Evolutionary conservation across 2,797 vertebrate species (phyloP).

Genomic region (Karalla daura): DNA sequence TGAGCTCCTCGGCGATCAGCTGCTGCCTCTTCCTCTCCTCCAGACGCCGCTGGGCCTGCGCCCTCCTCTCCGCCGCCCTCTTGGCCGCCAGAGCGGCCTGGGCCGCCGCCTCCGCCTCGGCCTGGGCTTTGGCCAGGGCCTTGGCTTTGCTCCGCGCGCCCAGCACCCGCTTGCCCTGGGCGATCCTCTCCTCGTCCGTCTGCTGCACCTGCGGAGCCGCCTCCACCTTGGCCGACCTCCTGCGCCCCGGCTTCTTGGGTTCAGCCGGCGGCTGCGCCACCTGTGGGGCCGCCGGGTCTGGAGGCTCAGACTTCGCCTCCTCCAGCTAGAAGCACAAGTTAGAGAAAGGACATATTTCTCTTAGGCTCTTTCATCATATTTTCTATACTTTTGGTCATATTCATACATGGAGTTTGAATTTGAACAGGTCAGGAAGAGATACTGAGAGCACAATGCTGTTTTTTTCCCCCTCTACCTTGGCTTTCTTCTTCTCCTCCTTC

Average conservation of each 20-base stretch:
- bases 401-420: no score
- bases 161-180: conserved; percentile 78
- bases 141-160: conserved; percentile 86
- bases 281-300: conserved; percentile 46
- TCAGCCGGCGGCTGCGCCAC: conserved; percentile 47
- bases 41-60: conserved; percentile 87
- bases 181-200: conserved; percentile 79
- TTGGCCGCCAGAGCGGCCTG: conserved; percentile 86
- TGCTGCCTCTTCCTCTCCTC: conserved; percentile 93
- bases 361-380: no score
- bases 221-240: conserved; percentile 68
- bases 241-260: conserved; percentile 79
- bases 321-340: conserved; percentile 66
- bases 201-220: conserved; percentile 69
- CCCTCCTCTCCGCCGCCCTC: conserved; percentile 85
- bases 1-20: conserved; percentile 93
- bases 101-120: conserved; percentile 86
- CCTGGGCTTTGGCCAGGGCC: conserved; percentile 86
- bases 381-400: no score
- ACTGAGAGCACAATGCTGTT: background rate
- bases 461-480: conserved; percentile 82
- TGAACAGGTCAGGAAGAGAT: conserved; percentile 3
- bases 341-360: background rate
- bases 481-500: conserved; percentile 88
- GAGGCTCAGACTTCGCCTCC: conserved; percentile 52